Percentiles rank a stretch among this genome's conserved stretches.
Evolutionary conservation across 2,888 invertebrate species (phyloP).

Genomic region (Eulithis prunata): DNA sequence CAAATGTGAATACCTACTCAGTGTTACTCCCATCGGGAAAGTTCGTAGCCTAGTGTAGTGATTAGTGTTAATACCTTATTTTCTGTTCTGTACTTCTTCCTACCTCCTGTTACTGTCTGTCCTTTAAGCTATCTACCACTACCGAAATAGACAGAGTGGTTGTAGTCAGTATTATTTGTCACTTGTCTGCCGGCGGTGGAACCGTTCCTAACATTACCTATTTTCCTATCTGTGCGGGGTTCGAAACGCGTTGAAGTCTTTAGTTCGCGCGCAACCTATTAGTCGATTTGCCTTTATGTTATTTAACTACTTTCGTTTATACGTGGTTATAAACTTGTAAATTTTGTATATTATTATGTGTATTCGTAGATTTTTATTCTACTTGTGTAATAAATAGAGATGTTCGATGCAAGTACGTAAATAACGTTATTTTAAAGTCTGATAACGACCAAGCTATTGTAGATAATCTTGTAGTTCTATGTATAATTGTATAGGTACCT

Average conservation of each 20-base stretch:
- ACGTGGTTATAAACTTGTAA: conserved; percentile 50
- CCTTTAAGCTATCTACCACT: conserved; percentile 24
- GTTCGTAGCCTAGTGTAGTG: conserved; percentile 56
- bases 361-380: conserved; percentile 44
- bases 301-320: conserved; percentile 40
- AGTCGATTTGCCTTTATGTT: conserved; percentile 29
- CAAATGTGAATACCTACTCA: conserved; percentile 58
- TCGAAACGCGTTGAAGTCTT: conserved; percentile 55
- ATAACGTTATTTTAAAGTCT: conserved; percentile 72
- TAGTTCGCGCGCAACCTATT: conserved; percentile 39
- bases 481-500: conserved; percentile 59
- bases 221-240: conserved; percentile 25
- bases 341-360: conserved; percentile 46
- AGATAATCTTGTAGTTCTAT: conserved; percentile 68
- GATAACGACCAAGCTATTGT: conserved; percentile 82
- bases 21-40: conserved; percentile 53
- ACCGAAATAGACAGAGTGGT: neutral
- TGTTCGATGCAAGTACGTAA: conserved; percentile 58
- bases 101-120: conserved; percentile 34
- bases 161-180: neutral
- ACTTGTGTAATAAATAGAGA: conserved; percentile 55
- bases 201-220: conserved; percentile 29
- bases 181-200: conserved; percentile 2
- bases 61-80: conserved; percentile 42
- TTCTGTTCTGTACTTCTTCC: conserved; percentile 32